phyloP scores from a whole-genome alignment of 2,113 vertebrate genomes.

The Periophthalmus modestus region DNA sequence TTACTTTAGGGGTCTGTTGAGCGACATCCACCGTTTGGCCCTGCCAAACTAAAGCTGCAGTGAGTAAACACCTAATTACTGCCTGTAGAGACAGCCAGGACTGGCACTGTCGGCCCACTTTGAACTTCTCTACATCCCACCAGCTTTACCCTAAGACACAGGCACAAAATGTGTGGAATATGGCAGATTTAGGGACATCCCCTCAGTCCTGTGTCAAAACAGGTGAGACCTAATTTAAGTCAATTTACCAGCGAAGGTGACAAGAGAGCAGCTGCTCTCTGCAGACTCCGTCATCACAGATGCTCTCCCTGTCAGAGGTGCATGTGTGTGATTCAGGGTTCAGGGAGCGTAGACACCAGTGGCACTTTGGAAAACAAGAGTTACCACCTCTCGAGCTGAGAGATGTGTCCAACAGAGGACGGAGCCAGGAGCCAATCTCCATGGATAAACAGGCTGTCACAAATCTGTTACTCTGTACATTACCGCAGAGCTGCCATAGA shows the following conservation, averaged over 20 bases:
- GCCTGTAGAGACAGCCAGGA: constrained; percentile 49
- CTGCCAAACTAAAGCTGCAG: constrained; percentile 58
- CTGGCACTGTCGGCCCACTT: constrained; percentile 32
- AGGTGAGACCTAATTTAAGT: constrained; percentile 56
- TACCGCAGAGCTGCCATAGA: constrained; percentile 6
- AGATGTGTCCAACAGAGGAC: constrained; percentile 40
- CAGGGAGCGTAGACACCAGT: constrained; percentile 40
- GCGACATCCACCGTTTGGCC: constrained; percentile 32
- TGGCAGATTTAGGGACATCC: constrained; percentile 33
- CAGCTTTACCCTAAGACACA: constrained; percentile 17
- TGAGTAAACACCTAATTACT: constrained; percentile 66
- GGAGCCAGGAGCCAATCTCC: constrained; percentile 26
- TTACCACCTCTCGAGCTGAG: constrained; percentile 49
- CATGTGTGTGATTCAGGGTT: constrained; percentile 51
- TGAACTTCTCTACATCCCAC: constrained; percentile 16
- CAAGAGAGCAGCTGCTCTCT: constrained; percentile 69
- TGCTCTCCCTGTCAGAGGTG: constrained; percentile 62
- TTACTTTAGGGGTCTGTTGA: constrained; percentile 41
- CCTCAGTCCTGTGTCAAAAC: constrained; percentile 30
- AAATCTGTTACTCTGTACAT: constrained; percentile 4
- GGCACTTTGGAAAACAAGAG: constrained; percentile 45
- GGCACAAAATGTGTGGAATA: constrained; percentile 18
- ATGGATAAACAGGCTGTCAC: constrained; percentile 12
- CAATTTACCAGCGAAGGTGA: constrained; percentile 59
- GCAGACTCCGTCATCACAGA: constrained; percentile 63